Conservation (phyloP, 1,140 invertebrate genomes). For the Drosophila subobscura region DNA sequence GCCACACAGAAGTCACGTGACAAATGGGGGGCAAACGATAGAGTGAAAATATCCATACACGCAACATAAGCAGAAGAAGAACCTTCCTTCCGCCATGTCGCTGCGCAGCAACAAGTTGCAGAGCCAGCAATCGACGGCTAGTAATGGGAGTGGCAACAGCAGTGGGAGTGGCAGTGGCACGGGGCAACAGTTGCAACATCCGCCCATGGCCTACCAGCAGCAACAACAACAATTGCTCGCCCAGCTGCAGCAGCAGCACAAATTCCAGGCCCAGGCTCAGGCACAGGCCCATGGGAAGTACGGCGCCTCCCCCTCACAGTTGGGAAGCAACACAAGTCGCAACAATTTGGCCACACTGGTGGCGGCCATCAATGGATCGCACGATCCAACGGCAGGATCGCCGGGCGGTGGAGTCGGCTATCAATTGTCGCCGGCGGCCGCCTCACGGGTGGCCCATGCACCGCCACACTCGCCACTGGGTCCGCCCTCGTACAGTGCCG, state of each 20-base stretch:
- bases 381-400: constrained; percentile 47
- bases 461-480: constrained; percentile 51
- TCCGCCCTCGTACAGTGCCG: constrained; percentile 69
- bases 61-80: neutral
- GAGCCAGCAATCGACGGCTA: constrained; percentile 46
- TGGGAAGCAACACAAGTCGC: constrained; percentile 66
- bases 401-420: constrained; percentile 34
- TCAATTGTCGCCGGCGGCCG: constrained; percentile 68
- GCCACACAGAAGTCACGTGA: constrained; percentile 33
- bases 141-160: constrained; percentile 45
- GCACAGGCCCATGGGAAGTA: no score
- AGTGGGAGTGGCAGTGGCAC: constrained; percentile 28
- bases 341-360: constrained; percentile 79
- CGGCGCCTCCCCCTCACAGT: constrained; percentile 46
- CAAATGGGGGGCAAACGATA: constrained; percentile 29
- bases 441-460: constrained; percentile 64
- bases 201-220: constrained; percentile 70
- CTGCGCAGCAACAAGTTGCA: constrained; percentile 81
- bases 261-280: constrained; percentile 81
- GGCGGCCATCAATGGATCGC: constrained; percentile 75
- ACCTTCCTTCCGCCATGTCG: constrained; percentile 53
- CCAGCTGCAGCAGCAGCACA: constrained; percentile 78
- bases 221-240: constrained; percentile 81
- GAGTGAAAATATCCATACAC: neutral
- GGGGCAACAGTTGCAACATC: constrained; percentile 37